Conservation (phyloP, 2,113 vertebrate genomes). For the Cebidichthys violaceus region DNA sequence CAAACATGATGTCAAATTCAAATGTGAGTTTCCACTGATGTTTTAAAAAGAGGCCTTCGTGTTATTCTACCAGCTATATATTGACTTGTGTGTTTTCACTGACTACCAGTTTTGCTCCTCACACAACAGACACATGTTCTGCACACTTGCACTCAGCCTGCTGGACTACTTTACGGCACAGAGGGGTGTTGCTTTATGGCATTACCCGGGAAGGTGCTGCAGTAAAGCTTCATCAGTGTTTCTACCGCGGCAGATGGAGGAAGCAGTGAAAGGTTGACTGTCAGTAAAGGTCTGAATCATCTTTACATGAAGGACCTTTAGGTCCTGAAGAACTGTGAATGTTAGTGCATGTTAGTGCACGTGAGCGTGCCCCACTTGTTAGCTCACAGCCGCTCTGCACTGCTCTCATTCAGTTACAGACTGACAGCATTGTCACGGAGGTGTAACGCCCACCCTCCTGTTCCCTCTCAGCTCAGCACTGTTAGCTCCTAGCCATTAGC, state of each 20-base stretch:
- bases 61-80: neutral
- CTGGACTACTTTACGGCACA: constrained; percentile 19
- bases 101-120: neutral
- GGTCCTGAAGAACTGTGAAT: too few relatives aligned
- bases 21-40: too few relatives aligned
- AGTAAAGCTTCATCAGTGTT: constrained; percentile 26
- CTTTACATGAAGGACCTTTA: too few relatives aligned
- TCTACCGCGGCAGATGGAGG: constrained; percentile 27
- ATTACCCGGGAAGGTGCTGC: neutral
- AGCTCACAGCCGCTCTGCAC: too few relatives aligned
- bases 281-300: constrained; percentile 7
- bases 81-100: neutral
- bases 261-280: constrained; percentile 6
- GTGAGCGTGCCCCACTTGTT: too few relatives aligned
- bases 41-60: neutral
- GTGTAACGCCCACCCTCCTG: too few relatives aligned
- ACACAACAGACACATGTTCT: too few relatives aligned
- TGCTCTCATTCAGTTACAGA: too few relatives aligned
- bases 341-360: too few relatives aligned
- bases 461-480: too few relatives aligned
- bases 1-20: neutral
- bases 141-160: neutral
- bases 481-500: too few relatives aligned
- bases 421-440: too few relatives aligned
- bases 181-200: neutral